These are phyloP conservation scores for Mustelus asterias DNA, from an alignment of 2,113 vertebrate species.

Conservation along the genomic window DNA sequence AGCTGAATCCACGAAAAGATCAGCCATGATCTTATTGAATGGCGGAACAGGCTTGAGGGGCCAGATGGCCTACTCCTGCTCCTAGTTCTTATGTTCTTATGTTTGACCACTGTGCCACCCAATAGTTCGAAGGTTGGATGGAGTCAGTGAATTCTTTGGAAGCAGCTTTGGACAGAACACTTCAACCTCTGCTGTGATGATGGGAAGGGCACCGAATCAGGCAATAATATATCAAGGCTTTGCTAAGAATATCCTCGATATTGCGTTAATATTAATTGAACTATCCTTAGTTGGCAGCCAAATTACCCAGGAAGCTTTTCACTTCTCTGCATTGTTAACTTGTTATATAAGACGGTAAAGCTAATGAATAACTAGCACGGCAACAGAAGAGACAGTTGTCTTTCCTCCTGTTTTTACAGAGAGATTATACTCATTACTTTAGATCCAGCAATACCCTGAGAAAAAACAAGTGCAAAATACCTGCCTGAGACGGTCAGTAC, in stretches of 20 bases:
- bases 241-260: neutral
- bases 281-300: neutral
- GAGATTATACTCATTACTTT: neutral
- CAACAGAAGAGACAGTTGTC: neutral
- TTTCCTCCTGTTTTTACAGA: neutral
- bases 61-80: no score
- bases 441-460: neutral
- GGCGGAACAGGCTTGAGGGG: no score
- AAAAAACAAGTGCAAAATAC: neutral
- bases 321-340: neutral
- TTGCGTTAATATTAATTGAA: neutral
- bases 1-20: no score
- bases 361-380: neutral
- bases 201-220: neutral
- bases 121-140: neutral
- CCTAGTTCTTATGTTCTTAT: no score
- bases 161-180: neutral
- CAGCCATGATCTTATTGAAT: no score
- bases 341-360: neutral
- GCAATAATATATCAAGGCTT: neutral
- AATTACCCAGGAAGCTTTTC: neutral
- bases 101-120: no score
- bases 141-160: neutral
- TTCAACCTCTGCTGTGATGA: neutral
- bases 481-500: slow-evolving; percentile 7